Conservation (phyloP, 1,140 invertebrate species). For the Drosophila repletoides region DNA sequence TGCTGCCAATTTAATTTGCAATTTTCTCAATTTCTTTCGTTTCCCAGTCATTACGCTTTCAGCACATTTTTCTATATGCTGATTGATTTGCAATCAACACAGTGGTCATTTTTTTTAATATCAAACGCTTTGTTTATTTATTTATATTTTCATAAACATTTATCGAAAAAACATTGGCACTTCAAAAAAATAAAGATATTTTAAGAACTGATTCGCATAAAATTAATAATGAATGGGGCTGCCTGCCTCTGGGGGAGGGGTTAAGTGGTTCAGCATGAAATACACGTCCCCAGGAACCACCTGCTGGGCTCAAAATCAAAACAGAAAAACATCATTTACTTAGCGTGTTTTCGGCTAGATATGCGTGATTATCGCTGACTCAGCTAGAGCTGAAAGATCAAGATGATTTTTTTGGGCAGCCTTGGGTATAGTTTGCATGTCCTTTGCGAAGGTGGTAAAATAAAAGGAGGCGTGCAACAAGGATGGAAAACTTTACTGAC, state of each 20-base stretch:
- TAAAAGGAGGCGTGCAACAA: not conserved
- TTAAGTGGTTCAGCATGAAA: not conserved
- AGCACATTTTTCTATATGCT: not conserved
- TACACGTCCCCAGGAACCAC: constrained; percentile 10
- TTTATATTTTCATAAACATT: constrained; percentile 20
- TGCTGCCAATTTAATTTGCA: not conserved
- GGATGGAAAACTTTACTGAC: not conserved
- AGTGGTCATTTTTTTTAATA: constrained; percentile 23
- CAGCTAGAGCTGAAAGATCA: constrained; percentile 8
- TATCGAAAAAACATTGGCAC: constrained; percentile 4
- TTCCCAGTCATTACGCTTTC: constrained; percentile 1
- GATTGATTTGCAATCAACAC: constrained; percentile 15
- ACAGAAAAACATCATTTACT: constrained; percentile 32
- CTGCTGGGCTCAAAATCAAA: constrained; percentile 16
- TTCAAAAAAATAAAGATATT: constrained; percentile 1
- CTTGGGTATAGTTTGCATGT: constrained; percentile 16
- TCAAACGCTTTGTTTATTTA: constrained; percentile 40
- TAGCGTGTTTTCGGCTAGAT: constrained; percentile 39
- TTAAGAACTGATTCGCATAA: constrained; percentile 28
- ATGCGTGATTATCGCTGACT: constrained; percentile 27
- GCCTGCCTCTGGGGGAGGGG: not conserved
- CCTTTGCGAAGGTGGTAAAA: not conserved
- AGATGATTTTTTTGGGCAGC: constrained; percentile 2
- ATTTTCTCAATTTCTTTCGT: not conserved
- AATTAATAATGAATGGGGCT: constrained; percentile 29